These are phyloP conservation scores for Salvelinus namaycush DNA, from an alignment of 2,113 vertebrate genomes.

Conservation along the genomic window DNA sequence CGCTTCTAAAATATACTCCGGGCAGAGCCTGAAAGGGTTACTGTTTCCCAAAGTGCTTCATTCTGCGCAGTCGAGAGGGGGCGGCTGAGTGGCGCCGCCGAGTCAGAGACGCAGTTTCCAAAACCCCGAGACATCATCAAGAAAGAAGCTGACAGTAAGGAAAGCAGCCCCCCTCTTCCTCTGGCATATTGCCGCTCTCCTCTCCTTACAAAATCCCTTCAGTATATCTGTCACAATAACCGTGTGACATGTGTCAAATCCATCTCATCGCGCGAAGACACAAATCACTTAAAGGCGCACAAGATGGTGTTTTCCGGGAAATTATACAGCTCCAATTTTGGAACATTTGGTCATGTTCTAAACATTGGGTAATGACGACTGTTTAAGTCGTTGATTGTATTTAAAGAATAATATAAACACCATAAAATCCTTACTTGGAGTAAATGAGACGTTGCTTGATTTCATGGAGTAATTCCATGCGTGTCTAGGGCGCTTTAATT, in stretches of 20 bases:
- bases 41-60: constrained; percentile 80
- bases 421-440: constrained; percentile 41
- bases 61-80: constrained; percentile 81
- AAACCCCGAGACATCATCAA: constrained; percentile 79
- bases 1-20: constrained; percentile 74
- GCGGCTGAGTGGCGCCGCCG: constrained; percentile 83
- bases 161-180: constrained; percentile 60
- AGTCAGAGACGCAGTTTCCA: constrained; percentile 80
- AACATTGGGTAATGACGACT: background rate
- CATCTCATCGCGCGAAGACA: constrained; percentile 72
- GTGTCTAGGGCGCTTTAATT: constrained; percentile 58
- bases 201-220: constrained; percentile 68
- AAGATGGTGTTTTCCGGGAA: constrained; percentile 58
- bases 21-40: constrained; percentile 81
- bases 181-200: constrained; percentile 71
- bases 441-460: constrained; percentile 54
- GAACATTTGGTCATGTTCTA: background rate
- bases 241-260: constrained; percentile 77
- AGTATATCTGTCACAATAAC: constrained; percentile 79
- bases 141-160: constrained; percentile 80
- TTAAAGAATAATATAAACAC: constrained; percentile 67
- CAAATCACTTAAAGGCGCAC: constrained; percentile 61
- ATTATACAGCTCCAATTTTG: constrained; percentile 34
- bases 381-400: constrained; percentile 65
- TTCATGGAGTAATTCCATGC: constrained; percentile 44